Conservation (phyloP, 2,113 vertebrate genomes). For the Mirounga angustirostris region DNA sequence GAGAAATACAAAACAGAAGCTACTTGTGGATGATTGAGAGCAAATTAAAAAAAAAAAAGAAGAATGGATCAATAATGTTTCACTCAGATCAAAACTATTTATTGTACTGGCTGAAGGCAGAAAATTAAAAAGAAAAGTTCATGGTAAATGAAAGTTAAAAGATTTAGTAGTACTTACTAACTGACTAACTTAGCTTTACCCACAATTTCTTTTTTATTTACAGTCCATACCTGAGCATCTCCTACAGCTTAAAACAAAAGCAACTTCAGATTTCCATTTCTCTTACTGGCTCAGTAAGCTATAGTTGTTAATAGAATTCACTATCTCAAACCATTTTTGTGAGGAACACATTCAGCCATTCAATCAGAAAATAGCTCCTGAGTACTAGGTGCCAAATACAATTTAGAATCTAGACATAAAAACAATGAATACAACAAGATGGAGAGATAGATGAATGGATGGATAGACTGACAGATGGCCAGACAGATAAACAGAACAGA, state of each 20-base stretch:
- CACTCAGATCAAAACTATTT: constrained; percentile 43
- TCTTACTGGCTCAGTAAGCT: not conserved
- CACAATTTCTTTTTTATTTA: constrained; percentile 16
- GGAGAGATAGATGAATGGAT: not conserved
- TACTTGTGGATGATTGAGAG: not conserved
- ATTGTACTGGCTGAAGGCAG: not conserved
- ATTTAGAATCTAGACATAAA: constrained; percentile 34
- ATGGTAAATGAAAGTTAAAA: not conserved
- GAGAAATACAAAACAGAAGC: constrained; percentile 47
- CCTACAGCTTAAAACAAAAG: not conserved
- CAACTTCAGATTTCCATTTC: constrained; percentile 25
- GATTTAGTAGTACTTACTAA: constrained; percentile 33
- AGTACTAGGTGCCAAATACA: not conserved
- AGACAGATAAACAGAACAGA: not conserved
- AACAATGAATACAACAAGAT: not conserved
- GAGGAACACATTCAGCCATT: not conserved
- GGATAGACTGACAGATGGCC: not conserved
- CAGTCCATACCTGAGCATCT: not conserved
- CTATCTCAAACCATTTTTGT: constrained; percentile 27
- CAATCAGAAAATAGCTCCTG: constrained; percentile 38
- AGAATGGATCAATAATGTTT: constrained; percentile 3
- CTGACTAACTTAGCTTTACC: not conserved
- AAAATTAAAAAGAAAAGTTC: constrained; percentile 56
- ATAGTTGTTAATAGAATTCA: not conserved
- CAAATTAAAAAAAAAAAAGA: not conserved